A percentile compares a stretch with the other conserved stretches of the same genome.
Evolutionary conservation across 2,113 vertebrate genomes (phyloP).

Genomic region (Mugil cephalus): DNA sequence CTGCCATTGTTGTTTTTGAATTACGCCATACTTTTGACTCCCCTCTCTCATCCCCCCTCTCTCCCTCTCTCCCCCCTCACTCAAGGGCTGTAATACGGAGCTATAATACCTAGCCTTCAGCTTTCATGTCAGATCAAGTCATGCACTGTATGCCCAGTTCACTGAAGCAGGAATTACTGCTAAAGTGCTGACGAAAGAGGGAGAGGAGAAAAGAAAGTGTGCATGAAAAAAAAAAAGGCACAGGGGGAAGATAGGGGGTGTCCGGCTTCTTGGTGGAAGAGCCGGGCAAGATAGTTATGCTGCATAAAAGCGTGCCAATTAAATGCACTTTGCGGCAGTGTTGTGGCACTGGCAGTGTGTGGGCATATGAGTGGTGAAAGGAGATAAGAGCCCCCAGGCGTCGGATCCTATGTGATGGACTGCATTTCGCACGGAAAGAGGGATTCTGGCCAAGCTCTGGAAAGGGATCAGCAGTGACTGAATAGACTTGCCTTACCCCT

Average conservation of each 20-base stretch:
- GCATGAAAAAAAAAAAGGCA: constrained; percentile 15
- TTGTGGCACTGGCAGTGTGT: constrained; percentile 71
- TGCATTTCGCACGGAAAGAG: constrained; percentile 57
- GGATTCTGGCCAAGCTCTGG: constrained; percentile 39
- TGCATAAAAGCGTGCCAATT: constrained; percentile 57
- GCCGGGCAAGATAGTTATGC: constrained; percentile 39
- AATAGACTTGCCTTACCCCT: constrained; percentile 1
- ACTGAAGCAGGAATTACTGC: constrained; percentile 81
- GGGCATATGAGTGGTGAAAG: constrained; percentile 58
- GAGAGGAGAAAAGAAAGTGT: constrained; percentile 49
- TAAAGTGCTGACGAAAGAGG: constrained; percentile 80
- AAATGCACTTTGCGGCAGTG: constrained; percentile 67
- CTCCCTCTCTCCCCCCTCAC: background rate
- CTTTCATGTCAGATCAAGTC: constrained; percentile 82
- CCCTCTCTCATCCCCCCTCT: constrained; percentile 34
- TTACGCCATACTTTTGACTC: constrained; percentile 79
- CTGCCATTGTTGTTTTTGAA: constrained; percentile 80
- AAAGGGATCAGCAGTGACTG: constrained; percentile 41
- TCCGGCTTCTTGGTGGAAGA: constrained; percentile 8
- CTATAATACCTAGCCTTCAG: constrained; percentile 76
- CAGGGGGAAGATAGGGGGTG: background rate
- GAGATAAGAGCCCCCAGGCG: constrained; percentile 52
- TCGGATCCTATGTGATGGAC: constrained; percentile 63
- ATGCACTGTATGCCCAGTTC: constrained; percentile 62
- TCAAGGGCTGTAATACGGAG: constrained; percentile 43